Evolutionary conservation across 2,888 invertebrate genomes (phyloP), one percentile per base, ranked within the genome.

Genomic region (Automeris io): DNA sequence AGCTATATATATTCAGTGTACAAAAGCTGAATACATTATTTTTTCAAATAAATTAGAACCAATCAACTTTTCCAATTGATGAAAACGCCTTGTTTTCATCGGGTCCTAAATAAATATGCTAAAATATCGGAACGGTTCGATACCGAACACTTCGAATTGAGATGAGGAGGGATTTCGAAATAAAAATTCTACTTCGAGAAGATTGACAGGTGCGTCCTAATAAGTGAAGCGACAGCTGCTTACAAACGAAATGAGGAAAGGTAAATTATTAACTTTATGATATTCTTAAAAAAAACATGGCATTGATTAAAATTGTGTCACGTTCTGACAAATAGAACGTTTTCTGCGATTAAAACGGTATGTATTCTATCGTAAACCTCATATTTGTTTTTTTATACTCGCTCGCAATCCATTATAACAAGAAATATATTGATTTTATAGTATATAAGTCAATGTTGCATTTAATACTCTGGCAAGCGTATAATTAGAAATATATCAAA

Each of bases 131-230:
- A 68, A 45, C 59, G 60, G 61, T 54, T 57, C 66, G 54, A 69
- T 67, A 60, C 61, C 64, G 59, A 72, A 71, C 70, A 79, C 78
- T 83, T 59, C 57, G 74, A 61, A 61, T 69, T 59, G 61, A 64
- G 61, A 69, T 66, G 63, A 71, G 64, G 71, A 70, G 74, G 70
- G 68, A 64, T 65, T 69, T 59, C 43, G 62, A 65, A 83, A 85
- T 81, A 82, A 85, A 82, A 85, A 81, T 57, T 62, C 54, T 51
- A 54, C 47, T 51, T 63, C 62, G 51, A 53, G 57, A 72, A 83
- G 85, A 86, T 86, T 86, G 86, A 86, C 86, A 86, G 86, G 86
- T 86, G 86, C 80, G 82, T 78, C 82, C 81, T 86, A 86, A 85
- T 86, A 86, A 85, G 75, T 65, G 51, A 52, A 67, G 73, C 71